phyloP scores from a whole-genome alignment of 2,113 vertebrate genomes.

The Desmodus rotundus region DNA sequence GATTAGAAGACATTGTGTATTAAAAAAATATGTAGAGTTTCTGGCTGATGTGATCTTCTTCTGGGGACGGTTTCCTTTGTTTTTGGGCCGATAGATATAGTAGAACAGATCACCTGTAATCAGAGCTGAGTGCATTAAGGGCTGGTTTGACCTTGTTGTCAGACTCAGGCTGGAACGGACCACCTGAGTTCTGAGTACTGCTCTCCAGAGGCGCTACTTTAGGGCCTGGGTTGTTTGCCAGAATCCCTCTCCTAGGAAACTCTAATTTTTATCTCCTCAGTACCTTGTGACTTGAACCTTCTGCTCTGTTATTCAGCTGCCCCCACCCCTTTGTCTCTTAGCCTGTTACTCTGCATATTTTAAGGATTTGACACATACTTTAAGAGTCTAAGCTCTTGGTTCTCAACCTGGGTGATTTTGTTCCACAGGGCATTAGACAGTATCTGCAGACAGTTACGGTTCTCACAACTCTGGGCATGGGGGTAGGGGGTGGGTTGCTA shows the following conservation, averaged over 20 bases:
- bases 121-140: neutral
- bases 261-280: neutral
- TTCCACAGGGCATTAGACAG: neutral
- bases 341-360: neutral
- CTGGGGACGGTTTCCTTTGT: neutral
- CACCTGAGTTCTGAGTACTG: neutral
- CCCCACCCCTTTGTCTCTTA: neutral
- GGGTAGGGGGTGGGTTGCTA: neutral
- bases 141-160: rapidly evolving
- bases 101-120: neutral
- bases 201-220: neutral
- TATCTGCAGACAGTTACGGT: neutral
- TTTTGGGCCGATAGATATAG: neutral
- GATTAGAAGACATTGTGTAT: neutral
- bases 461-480: neutral
- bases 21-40: neutral
- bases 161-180: neutral
- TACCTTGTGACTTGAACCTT: neutral
- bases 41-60: neutral
- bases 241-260: neutral
- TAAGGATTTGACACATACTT: neutral
- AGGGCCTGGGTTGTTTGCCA: neutral
- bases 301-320: neutral
- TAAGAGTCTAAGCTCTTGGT: neutral
- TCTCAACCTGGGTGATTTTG: neutral